These are phyloP conservation scores for Hyla sarda DNA, from an alignment of 2,113 vertebrate genomes.

Conservation along the genomic window DNA sequence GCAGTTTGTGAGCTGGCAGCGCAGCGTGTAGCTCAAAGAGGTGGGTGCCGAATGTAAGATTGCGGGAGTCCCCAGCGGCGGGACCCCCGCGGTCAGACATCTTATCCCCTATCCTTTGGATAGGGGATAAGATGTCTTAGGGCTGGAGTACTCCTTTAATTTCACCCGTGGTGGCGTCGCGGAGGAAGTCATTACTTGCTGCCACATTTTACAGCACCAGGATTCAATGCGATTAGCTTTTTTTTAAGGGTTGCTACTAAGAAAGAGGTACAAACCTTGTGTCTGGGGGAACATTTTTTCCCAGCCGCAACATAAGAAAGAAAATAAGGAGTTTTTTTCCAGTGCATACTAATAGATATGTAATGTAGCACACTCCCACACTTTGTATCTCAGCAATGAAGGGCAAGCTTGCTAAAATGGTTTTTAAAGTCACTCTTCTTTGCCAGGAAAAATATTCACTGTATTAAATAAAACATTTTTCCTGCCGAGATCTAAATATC, in stretches of 20 bases:
- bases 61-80: too few species aligned
- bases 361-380: conserved; percentile 22
- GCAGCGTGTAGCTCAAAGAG: too few species aligned
- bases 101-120: too few species aligned
- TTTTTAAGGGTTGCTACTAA: neutral
- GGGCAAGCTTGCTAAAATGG: conserved; percentile 20
- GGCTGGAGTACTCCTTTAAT: too few species aligned
- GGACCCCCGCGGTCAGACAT: too few species aligned
- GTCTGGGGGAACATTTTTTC: neutral
- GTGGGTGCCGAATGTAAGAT: too few species aligned
- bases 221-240: neutral
- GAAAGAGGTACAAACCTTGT: neutral
- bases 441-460: conserved; percentile 44
- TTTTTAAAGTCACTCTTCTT: conserved; percentile 1
- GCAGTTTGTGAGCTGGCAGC: too few species aligned
- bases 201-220: neutral
- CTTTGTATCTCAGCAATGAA: neutral
- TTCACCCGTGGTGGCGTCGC: too few species aligned
- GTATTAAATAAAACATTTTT: conserved; percentile 44
- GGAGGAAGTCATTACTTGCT: neutral
- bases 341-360: neutral
- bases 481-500: conserved; percentile 38
- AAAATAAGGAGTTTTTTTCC: neutral
- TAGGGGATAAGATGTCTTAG: too few species aligned
- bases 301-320: neutral